Evolutionary conservation across 2,888 invertebrate genomes (phyloP), one percentile per base, ranked within the genome.

Genomic region (Caenorhabditis virilis): DNA sequence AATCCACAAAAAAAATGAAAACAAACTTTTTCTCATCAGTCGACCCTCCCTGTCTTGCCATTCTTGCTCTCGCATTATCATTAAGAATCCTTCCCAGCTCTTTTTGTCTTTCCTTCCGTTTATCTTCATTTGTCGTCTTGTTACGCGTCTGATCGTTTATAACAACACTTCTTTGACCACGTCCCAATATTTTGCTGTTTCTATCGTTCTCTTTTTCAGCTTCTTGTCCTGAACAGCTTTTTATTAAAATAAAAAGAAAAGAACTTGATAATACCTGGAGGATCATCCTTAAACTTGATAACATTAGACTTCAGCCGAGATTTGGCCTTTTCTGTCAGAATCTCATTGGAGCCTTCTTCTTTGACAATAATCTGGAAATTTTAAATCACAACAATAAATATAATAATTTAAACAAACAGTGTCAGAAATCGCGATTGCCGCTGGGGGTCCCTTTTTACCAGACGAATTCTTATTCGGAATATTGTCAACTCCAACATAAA

Each of bases 41-140:
- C 15, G 62, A 53, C 7, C 75, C 74, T 7, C 66, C 85, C 84
- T 92, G 91, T 79, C 92, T 91, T 0, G 94, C 92, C 67, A 98
- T 85, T 39, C 98, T 88, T 79, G 92, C 92, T 76, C 91, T 90
- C 0, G 98, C 98, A 65, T 91, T 91, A 82, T 93, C 92, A 81
- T 99, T 97, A 38, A 98, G 86, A 63, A 90, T 89, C 58, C 90
- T 88, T 0, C 93, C 93, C 62, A 99, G 85, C 85, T 97, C 95
- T 78, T 91, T 91, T 84, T 99, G 98, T 87, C 97, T 95, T 81
- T 92, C 90, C 76, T 93, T 93, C 15, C 98, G 89, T 84, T 97
- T 97, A 81, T 98, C 97, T 84, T 99, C 98, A 0, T 94, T 91
- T 13, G 94, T 93, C 76, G 91, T 91, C 83, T 97, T 95, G 35